Evolutionary conservation across 2,888 invertebrate species (phyloP).

Genomic region (Anagyrus pseudococci): DNA sequence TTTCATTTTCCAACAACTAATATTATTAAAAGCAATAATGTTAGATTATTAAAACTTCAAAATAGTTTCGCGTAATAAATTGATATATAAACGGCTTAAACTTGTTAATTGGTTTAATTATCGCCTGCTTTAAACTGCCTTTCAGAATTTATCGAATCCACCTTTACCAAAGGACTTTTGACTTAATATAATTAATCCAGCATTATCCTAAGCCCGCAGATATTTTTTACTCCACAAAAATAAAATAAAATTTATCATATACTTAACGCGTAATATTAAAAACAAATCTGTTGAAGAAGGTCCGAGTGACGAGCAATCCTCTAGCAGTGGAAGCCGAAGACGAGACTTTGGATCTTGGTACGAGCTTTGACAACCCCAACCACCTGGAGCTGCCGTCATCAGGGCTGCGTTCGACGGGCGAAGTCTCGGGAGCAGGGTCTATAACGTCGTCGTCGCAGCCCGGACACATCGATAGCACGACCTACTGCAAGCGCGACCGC

Average conservation of each 20-base stretch:
- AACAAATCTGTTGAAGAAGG: conserved; percentile 58
- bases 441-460: conserved; percentile 47
- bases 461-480: conserved; percentile 69
- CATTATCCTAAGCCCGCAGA: no score
- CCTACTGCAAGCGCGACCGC: conserved; percentile 73
- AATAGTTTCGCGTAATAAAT: neutral
- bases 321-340: conserved; percentile 65
- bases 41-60: neutral
- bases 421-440: conserved; percentile 38
- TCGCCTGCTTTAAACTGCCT: no score
- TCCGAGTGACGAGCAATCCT: conserved; percentile 82
- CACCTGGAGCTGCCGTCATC: conserved; percentile 75
- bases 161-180: no score
- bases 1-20: neutral
- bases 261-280: no score
- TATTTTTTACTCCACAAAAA: no score
- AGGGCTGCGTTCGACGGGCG: no score
- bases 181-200: no score
- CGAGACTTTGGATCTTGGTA: conserved; percentile 64
- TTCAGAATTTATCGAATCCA: no score
- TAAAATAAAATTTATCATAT: no score
- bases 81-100: neutral
- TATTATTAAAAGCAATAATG: neutral
- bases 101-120: neutral
- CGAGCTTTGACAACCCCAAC: conserved; percentile 78